Conservation (phyloP, 1,140 invertebrate species). For the Sesamia nonagrioides region DNA sequence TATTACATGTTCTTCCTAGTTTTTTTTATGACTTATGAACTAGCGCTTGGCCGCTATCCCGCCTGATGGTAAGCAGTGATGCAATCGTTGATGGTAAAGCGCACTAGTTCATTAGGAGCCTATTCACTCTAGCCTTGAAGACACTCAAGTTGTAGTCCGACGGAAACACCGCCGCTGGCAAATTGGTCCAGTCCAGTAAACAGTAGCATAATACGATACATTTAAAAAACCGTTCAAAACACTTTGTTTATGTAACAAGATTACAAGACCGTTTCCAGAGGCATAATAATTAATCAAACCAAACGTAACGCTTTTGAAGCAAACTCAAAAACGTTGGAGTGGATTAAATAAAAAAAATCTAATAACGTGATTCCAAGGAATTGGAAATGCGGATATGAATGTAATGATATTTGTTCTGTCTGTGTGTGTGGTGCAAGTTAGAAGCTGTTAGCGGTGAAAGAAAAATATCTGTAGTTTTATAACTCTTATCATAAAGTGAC, state of each 20-base stretch:
- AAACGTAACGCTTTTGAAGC: conserved; percentile 12
- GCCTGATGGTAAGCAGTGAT: no score
- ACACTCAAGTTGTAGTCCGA: no score
- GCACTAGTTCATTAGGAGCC: no score
- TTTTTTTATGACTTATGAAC: no score
- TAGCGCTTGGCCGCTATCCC: no score
- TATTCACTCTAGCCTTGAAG: no score
- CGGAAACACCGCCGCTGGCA: no score
- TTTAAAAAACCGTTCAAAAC: not conserved
- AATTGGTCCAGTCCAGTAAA: no score
- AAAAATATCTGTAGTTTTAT: not conserved
- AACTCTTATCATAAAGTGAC: not conserved
- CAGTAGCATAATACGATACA: not conserved
- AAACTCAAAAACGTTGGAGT: not conserved
- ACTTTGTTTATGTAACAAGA: not conserved
- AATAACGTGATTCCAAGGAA: conserved; percentile 59
- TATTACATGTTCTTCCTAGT: no score
- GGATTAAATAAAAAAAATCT: conserved; percentile 45
- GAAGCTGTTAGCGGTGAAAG: conserved; percentile 29
- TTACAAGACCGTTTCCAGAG: not conserved
- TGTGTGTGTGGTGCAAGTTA: conserved; percentile 42
- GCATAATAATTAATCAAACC: not conserved
- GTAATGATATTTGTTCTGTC: conserved; percentile 69
- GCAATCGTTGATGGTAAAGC: no score
- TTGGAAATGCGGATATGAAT: conserved; percentile 65